phyloP scores from a whole-genome alignment of 2,888 invertebrate species.

The Drosophila fungiperda region DNA sequence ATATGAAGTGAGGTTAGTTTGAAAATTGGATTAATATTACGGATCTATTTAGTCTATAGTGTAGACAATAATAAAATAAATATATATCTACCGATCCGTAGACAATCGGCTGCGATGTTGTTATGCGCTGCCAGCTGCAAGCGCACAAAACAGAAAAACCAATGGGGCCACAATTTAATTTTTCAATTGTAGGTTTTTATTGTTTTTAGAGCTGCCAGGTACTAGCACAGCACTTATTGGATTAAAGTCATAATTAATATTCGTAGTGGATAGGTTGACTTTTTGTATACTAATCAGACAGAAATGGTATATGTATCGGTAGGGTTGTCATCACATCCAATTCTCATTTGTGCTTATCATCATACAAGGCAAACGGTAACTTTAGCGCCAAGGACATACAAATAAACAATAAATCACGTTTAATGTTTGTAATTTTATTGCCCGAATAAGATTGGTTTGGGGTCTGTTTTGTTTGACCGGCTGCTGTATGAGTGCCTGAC shows the following conservation, averaged over 20 bases:
- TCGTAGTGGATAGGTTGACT: background rate
- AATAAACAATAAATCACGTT: background rate
- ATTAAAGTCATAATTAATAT: background rate
- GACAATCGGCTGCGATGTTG: background rate
- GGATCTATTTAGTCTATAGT: slow-evolving; percentile 9
- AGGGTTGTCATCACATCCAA: slow-evolving; percentile 52
- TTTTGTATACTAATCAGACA: slow-evolving; percentile 5
- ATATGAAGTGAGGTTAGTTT: slow-evolving; percentile 66
- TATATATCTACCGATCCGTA: slow-evolving; percentile 28
- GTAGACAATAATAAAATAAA: background rate
- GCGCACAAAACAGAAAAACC: slow-evolving; percentile 32
- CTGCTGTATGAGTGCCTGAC: slow-evolving; percentile 43
- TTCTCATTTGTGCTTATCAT: background rate
- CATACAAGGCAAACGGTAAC: background rate
- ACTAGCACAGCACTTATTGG: background rate
- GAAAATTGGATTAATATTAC: slow-evolving; percentile 39
- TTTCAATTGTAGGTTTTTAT: slow-evolving; percentile 57
- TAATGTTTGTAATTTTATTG: background rate
- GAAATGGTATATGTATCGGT: slow-evolving; percentile 5
- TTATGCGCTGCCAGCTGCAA: slow-evolving; percentile 20
- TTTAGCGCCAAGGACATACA: background rate
- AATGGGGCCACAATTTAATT: slow-evolving; percentile 50
- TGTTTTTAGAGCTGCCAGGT: slow-evolving; percentile 67
- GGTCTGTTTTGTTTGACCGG: background rate
- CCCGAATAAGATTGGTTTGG: background rate